These are phyloP conservation scores for Xenopus tropicalis DNA, from an alignment of 2,113 vertebrate genomes.

Conservation along the genomic window DNA sequence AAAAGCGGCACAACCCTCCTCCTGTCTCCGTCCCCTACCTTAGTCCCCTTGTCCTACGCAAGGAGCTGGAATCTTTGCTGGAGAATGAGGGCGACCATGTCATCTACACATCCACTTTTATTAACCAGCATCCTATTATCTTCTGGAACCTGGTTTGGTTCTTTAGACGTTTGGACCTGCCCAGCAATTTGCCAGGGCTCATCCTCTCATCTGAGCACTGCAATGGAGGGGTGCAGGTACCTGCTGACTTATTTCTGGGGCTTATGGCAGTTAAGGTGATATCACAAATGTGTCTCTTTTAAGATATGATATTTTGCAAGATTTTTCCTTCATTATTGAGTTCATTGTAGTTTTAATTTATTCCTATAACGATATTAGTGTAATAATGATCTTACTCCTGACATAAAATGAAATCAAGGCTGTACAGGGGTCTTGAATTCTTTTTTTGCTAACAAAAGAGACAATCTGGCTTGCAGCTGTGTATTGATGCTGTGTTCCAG, in stretches of 20 bases:
- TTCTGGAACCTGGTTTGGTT: conserved; percentile 99
- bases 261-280: no score
- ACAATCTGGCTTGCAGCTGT: no score
- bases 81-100: conserved; percentile 97
- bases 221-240: conserved; percentile 88
- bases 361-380: no score
- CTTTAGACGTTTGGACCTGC: conserved; percentile 88
- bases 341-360: no score
- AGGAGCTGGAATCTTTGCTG: conserved; percentile 92
- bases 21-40: conserved; percentile 94
- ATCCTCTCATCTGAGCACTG: conserved; percentile 95
- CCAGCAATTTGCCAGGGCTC: conserved; percentile 88
- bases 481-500: no score
- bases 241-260: not conserved
- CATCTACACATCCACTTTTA: conserved; percentile 92
- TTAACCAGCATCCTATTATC: conserved; percentile 96
- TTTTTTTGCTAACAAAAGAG: no score
- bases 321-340: no score
- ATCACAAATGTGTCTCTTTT: no score
- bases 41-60: conserved; percentile 91
- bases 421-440: no score
- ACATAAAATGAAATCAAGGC: no score
- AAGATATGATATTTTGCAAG: no score
- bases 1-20: conserved; percentile 78
- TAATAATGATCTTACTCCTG: no score